Conservation (phyloP, 1,140 invertebrate species). For the Pantala flavescens region DNA sequence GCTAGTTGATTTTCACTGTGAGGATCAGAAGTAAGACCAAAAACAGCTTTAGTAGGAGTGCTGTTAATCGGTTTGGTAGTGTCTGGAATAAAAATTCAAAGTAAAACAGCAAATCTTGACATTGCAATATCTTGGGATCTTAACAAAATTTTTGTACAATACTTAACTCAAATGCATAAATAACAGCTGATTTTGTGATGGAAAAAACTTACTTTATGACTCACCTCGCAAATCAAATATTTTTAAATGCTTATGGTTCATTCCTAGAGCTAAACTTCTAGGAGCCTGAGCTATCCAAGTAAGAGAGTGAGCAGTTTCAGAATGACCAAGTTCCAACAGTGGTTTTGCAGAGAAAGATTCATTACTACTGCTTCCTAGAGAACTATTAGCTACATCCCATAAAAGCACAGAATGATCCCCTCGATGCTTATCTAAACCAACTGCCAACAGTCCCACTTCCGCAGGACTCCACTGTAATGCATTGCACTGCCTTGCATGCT, state of each 20-base stretch:
- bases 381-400: conserved; percentile 61
- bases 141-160: not conserved
- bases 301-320: conserved; percentile 73
- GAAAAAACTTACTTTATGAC: too few relatives aligned
- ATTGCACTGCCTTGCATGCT: conserved; percentile 72
- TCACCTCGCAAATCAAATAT: conserved; percentile 85
- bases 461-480: conserved; percentile 79
- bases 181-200: too few relatives aligned
- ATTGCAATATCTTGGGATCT: not conserved
- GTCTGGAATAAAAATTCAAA: conserved; percentile 41
- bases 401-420: conserved; percentile 68
- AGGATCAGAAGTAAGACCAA: conserved; percentile 67
- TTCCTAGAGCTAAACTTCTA: conserved; percentile 67
- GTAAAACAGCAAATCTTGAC: not conserved
- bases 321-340: conserved; percentile 55
- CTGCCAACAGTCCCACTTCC: conserved; percentile 71
- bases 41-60: conserved; percentile 72
- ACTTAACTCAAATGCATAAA: too few relatives aligned
- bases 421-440: conserved; percentile 75
- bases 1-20: conserved; percentile 67
- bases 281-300: conserved; percentile 69
- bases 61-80: conserved; percentile 55
- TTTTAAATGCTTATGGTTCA: conserved; percentile 81
- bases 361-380: conserved; percentile 32
- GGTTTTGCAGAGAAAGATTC: conserved; percentile 31